Conservation (phyloP, 2,113 vertebrate species). For the Perccottus glenii region DNA sequence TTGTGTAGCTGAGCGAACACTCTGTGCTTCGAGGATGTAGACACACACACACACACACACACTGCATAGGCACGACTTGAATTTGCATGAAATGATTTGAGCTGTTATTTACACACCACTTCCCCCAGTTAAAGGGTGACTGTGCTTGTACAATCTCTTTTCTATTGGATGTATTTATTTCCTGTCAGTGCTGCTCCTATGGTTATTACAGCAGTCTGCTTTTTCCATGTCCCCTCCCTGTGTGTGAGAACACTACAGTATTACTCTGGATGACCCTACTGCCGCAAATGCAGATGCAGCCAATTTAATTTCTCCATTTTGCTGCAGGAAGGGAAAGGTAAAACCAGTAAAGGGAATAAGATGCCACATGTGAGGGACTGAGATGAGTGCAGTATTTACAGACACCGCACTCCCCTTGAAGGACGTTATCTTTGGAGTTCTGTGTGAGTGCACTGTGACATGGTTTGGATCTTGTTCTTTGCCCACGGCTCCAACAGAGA, state of each 20-base stretch:
- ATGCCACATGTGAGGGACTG: not conserved
- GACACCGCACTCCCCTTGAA: conserved; percentile 39
- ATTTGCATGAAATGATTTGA: conserved; percentile 65
- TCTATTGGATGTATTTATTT: conserved; percentile 67
- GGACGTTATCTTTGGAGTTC: conserved; percentile 45
- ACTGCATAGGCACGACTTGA: conserved; percentile 38
- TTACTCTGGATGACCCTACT: conserved; percentile 45
- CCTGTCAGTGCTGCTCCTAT: conserved; percentile 47
- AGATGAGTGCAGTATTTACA: conserved; percentile 27
- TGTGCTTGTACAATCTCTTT: conserved; percentile 48
- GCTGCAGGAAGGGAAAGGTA: conserved; percentile 40
- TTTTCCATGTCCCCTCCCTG: conserved; percentile 33
- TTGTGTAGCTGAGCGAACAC: conserved; percentile 26
- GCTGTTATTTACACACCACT: conserved; percentile 65
- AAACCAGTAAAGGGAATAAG: not conserved
- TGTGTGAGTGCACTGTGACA: conserved; percentile 19
- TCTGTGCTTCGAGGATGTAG: conserved; percentile 19
- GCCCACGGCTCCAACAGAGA: conserved; percentile 48
- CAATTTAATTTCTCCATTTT: conserved; percentile 52
- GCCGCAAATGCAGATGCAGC: conserved; percentile 57
- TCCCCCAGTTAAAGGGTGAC: conserved; percentile 52
- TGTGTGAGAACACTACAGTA: conserved; percentile 54
- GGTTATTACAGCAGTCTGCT: conserved; percentile 69
- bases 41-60: not conserved
- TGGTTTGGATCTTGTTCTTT: conserved; percentile 38